Base-by-base conservation (phyloP, 2,797 vertebrate species). In the Rhincodon typus region DNA sequence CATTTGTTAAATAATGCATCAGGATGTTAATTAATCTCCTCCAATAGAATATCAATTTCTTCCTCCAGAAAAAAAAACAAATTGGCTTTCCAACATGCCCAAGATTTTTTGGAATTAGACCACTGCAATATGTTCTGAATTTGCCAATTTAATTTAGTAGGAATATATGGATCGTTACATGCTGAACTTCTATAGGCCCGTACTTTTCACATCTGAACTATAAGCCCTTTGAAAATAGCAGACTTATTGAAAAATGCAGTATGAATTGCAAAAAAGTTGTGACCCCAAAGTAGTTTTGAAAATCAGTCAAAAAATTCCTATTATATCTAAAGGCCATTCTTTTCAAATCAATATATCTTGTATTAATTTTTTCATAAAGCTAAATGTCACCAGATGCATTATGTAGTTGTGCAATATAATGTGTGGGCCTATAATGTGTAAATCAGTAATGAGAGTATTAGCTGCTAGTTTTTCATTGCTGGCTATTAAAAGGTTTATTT, bases 401-500 rank as follows among this genome's bases (percentile, higher is more conserved):
- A 53, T 95, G 94, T 77, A 95, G 94, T 95, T 95, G 30, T 95
- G 67, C 27, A 95, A 50, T 95, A 77, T 95, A 74, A 95, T 77
- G 94, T 53, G 94, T 95, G 70, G 42, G 42, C 2, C 46, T 77
- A 77, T 95, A 95, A 74, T 95, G 94, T 95, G 70, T 77, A 95
- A 95, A 77, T 34, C 70, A 72, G 94, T 95, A 97, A 96, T 96
- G 96, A 97, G 96, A 95, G 97, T 96, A 97, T 95, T 53, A 94
- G 97, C 97, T 98, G 98, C 97, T 98, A 97, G 97, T 97, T 98
- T 97, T 97, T 97, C 97, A 97, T 97, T 96, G 96, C 97, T 97
- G 96, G 96, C 96, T 97, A 97, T 98, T 97, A 96, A 97, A 96
- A 97, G 97, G 96, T 97, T 97, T 97, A 97, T 97, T 98, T 97